phyloP scores from a whole-genome alignment of 2,113 vertebrate genomes.

The Lasiurus cinereus region DNA sequence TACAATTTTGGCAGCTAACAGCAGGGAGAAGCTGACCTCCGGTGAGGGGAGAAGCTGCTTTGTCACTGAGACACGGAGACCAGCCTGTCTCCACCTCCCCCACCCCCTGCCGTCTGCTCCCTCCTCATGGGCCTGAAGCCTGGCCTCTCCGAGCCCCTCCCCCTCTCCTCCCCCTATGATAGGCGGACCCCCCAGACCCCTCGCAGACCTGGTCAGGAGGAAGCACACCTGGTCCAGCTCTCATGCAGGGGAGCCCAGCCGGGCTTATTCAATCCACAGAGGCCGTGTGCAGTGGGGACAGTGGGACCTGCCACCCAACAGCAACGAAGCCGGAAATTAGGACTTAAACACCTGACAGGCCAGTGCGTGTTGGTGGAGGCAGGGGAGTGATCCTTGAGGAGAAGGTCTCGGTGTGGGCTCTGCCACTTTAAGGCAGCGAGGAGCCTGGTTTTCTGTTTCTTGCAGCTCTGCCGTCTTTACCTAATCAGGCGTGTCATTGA shows the following conservation, averaged over 20 bases:
- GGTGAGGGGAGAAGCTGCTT: rapidly evolving
- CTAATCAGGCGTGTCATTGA: not conserved
- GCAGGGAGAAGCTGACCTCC: not conserved
- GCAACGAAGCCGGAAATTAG: not conserved
- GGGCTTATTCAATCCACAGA: rapidly evolving
- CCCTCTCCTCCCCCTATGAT: not conserved
- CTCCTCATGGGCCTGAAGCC: rapidly evolving
- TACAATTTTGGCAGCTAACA: not conserved
- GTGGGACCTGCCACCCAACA: no score
- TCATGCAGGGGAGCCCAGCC: not conserved
- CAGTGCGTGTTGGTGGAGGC: rapidly evolving
- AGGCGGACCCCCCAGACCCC: not conserved
- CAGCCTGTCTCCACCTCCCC: no score
- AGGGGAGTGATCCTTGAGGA: rapidly evolving
- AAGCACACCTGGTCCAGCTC: not conserved
- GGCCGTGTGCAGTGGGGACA: rapidly evolving
- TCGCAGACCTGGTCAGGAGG: not conserved
- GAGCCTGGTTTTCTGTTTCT: not conserved
- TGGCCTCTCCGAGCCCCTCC: not conserved
- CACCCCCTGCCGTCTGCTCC: rapidly evolving
- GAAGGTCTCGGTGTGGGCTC: rapidly evolving
- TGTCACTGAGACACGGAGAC: rapidly evolving
- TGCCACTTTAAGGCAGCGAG: not conserved
- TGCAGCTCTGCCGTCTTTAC: not conserved
- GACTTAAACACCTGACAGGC: rapidly evolving